Evolutionary conservation across 92 coral and sea anemone species (phyloP), one percentile per base, ranked within the genome.

Genomic region (Diadumene lineata): DNA sequence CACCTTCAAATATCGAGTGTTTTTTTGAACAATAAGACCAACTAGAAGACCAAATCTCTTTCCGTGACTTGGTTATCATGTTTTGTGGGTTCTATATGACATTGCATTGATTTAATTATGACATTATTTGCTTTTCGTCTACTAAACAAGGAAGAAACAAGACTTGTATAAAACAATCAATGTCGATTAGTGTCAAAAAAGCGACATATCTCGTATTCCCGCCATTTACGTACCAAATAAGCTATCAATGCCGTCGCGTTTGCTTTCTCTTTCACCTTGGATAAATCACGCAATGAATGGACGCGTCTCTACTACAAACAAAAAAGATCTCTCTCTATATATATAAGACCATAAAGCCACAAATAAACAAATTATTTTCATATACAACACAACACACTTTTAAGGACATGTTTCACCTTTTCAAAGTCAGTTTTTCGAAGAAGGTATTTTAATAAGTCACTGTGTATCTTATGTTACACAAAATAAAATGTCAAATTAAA

Each of bases 201-300:
- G 79, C 79, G 61, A 67, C 79, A 50, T 28, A 48, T 61, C 66
- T 43, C 28, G 27, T 31, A 30, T 60, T 74, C 60, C 61, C 69
- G 61, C 69, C 70, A 29, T 60, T 60, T 74, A 66, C 62, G 79
- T 74, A 74, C 79, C 24, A 63, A 74, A 26, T 23, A 18, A 60
- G 78, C 67, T 56, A 61, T 73, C 68, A 73, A 30, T 73, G 60
- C 58, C 62, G 79, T 34, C 79, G 79, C 79, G 69, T 24, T 29
- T n/a, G n/a, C 69, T 24, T 31, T 62, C 32, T 31, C 53, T 18
- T 44, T 74, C 69, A 74, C 79, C 79, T 74, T 74, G 69, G 79
- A 74, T 43, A 74, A 69, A 50, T 74, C 79, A 74, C 79, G 79
- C 43, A n/a, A n/a, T n/a, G n/a, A n/a, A n/a, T n/a, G n/a, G n/a